Conservation (phyloP, 2,797 vertebrate species). For the Chiloscyllium punctatum region DNA sequence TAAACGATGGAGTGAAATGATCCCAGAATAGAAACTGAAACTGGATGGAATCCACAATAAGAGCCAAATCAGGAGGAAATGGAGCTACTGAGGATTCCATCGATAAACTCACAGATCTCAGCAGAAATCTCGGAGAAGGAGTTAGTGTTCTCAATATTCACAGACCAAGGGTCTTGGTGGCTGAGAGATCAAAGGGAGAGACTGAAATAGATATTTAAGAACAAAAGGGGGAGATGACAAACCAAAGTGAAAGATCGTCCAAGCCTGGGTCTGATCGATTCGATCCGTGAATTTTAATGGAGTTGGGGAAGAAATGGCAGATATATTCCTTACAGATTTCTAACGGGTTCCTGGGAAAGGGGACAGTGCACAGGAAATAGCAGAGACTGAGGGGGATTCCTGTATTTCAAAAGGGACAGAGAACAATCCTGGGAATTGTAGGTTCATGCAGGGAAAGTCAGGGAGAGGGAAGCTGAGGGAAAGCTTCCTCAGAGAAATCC, state of each 20-base stretch:
- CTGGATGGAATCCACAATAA: background rate
- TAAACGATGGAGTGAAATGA: background rate
- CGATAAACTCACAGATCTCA: no score
- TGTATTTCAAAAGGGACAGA: background rate
- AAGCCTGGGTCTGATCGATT: background rate
- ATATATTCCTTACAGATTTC: background rate
- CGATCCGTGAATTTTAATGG: background rate
- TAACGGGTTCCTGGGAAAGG: no score
- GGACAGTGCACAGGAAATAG: background rate
- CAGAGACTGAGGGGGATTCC: background rate
- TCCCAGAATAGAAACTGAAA: background rate
- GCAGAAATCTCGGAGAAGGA: no score
- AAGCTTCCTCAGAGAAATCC: background rate
- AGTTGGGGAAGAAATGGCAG: background rate
- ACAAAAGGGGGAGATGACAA: background rate
- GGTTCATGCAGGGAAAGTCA: background rate
- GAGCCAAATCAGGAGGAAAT: background rate
- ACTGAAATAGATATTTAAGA: background rate
- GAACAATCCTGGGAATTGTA: no score
- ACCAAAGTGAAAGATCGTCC: no score
- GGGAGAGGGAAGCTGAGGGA: background rate
- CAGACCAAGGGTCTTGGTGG: background rate
- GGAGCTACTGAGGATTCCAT: no score
- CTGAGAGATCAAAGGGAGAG: background rate
- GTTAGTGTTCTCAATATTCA: background rate